A percentile compares a stretch with the other conserved stretches of the same genome.
Conservation (phyloP, 2,113 vertebrate species). For the Rhinichthys klamathensis region DNA sequence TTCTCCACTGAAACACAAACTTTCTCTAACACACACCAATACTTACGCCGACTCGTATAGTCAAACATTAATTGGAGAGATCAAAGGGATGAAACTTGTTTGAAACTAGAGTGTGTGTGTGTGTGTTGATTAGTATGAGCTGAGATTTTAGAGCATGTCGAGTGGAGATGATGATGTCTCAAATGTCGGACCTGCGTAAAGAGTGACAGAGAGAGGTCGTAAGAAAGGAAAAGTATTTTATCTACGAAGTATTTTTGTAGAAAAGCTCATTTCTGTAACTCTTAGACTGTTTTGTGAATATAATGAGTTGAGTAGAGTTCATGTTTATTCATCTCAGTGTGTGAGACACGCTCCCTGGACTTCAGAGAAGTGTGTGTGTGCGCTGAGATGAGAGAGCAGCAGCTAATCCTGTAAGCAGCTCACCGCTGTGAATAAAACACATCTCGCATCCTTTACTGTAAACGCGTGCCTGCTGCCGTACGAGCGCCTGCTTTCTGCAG, state of each 20-base stretch:
- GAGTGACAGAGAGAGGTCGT: no score
- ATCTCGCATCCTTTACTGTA: background rate
- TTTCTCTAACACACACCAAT: background rate
- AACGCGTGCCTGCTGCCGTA: background rate
- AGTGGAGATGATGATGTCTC: background rate
- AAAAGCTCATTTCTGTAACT: conserved; percentile 48
- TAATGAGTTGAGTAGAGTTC: conserved; percentile 60
- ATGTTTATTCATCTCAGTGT: conserved; percentile 61
- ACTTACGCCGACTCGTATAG: background rate
- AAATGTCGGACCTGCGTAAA: background rate
- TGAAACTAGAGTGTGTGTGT: background rate
- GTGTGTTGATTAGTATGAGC: background rate
- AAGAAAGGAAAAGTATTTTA: background rate
- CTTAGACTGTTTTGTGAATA: conserved; percentile 44
- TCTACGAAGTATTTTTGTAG: background rate
- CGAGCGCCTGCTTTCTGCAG: background rate
- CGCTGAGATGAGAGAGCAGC: background rate
- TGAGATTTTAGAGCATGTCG: background rate
- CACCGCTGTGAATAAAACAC: background rate
- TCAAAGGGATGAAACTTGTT: background rate
- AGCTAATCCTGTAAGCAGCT: background rate
- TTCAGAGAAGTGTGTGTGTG: conserved; percentile 47
- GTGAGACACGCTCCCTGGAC: conserved; percentile 48
- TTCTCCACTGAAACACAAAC: background rate
- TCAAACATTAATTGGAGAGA: background rate